These are phyloP conservation scores for Tympanoctomys barrerae DNA, from an alignment of 2,797 vertebrate species.

Conservation along the genomic window DNA sequence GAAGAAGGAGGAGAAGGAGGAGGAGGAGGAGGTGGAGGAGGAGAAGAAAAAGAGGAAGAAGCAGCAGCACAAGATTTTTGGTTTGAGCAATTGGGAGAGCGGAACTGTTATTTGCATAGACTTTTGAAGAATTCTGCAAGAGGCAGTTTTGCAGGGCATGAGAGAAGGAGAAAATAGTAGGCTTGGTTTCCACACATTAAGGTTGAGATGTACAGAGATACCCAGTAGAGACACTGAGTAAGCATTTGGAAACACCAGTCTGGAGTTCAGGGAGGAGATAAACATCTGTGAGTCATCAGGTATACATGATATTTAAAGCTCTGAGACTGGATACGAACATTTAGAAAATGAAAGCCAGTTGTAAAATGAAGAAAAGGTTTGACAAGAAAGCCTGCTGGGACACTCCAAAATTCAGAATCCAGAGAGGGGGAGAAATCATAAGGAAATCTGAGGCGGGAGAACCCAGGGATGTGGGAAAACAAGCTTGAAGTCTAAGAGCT, in stretches of 20 bases:
- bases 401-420: conserved; percentile 38
- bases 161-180: neutral
- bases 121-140: conserved; percentile 22
- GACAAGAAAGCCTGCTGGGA: neutral
- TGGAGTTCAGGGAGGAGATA: conserved; percentile 46
- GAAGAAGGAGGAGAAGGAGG: too few species aligned
- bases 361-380: neutral
- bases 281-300: conserved; percentile 42
- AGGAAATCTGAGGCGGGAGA: neutral
- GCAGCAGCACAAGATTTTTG: conserved; percentile 20
- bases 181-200: conserved; percentile 12
- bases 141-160: neutral
- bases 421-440: neutral
- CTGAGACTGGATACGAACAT: conserved; percentile 41
- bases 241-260: neutral
- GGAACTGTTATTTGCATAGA: neutral
- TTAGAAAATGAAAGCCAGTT: conserved; percentile 24
- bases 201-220: neutral
- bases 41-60: neutral
- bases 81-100: neutral
- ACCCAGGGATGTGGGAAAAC: neutral
- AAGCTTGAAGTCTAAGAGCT: neutral
- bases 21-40: too few species aligned
- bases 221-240: conserved; percentile 16
- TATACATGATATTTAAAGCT: conserved; percentile 35